phyloP scores from a whole-genome alignment of 1,140 invertebrate species.

The Thaumetopoea pityocampa region DNA sequence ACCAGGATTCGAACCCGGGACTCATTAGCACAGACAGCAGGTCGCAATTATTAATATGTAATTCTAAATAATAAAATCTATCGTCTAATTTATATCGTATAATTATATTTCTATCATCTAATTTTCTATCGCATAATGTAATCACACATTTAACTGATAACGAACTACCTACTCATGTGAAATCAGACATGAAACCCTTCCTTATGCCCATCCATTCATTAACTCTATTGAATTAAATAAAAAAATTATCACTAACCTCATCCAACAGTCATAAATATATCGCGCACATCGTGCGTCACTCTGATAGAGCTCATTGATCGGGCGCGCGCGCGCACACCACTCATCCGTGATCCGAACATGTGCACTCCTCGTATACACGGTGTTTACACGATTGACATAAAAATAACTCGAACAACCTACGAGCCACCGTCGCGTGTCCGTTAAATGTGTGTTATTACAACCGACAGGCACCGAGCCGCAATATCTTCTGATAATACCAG shows the following conservation, averaged over 20 bases:
- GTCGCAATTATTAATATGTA: no score
- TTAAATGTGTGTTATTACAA: conserved; percentile 42
- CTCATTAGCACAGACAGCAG: no score
- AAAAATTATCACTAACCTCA: conserved; percentile 40
- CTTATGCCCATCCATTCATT: conserved; percentile 1
- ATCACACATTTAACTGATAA: no score
- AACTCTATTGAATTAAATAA: background rate
- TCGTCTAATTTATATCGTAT: no score
- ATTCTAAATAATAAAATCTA: no score
- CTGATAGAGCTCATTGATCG: conserved; percentile 37
- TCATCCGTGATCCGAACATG: conserved; percentile 20
- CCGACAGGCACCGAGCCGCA: conserved; percentile 41
- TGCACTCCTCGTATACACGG: conserved; percentile 17
- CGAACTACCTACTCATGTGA: no score
- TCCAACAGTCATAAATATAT: conserved; percentile 34
- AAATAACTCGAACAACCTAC: conserved; percentile 5
- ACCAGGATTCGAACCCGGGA: no score
- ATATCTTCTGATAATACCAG: conserved; percentile 66
- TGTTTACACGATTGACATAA: conserved; percentile 15
- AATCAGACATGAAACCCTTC: no score
- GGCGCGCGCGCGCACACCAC: conserved; percentile 10
- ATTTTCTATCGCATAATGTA: no score
- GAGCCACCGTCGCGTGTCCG: conserved; percentile 11
- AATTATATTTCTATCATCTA: no score
- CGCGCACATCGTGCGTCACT: conserved; percentile 31